Conservation (phyloP, 2,113 vertebrate species). For the Mandrillus leucophaeus region DNA sequence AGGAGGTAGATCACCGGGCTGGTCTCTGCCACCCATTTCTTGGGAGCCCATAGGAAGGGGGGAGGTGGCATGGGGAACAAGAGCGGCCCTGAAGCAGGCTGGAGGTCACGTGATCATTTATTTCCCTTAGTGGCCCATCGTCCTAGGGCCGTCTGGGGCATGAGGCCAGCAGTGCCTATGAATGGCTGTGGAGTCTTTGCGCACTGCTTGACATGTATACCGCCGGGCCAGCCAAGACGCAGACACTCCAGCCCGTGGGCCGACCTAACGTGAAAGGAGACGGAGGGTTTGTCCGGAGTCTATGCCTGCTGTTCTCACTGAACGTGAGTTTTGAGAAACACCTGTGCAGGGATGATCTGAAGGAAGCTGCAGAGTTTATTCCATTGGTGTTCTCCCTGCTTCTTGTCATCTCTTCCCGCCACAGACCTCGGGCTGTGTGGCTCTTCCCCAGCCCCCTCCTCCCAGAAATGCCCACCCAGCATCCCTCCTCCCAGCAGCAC, state of each 20-base stretch:
- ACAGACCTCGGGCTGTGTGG: rapidly evolving
- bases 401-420: neutral
- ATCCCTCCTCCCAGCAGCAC: neutral
- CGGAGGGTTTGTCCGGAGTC: neutral
- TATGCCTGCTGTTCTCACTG: neutral
- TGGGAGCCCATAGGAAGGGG: conserved; percentile 37
- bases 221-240: rapidly evolving
- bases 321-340: neutral
- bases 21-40: conserved; percentile 69
- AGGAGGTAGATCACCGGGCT: conserved; percentile 68
- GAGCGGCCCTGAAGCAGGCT: neutral
- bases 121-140: neutral
- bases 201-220: rapidly evolving
- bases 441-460: no score
- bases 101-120: neutral
- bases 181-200: neutral
- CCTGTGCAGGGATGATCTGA: rapidly evolving
- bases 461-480: no score
- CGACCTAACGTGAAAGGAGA: rapidly evolving
- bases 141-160: neutral
- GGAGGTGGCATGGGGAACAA: neutral
- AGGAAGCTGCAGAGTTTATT: neutral
- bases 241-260: neutral
- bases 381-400: rapidly evolving
- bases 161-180: neutral